Base-by-base conservation (phyloP, 2,113 vertebrate genomes). In the Stigmatopora argus region DNA sequence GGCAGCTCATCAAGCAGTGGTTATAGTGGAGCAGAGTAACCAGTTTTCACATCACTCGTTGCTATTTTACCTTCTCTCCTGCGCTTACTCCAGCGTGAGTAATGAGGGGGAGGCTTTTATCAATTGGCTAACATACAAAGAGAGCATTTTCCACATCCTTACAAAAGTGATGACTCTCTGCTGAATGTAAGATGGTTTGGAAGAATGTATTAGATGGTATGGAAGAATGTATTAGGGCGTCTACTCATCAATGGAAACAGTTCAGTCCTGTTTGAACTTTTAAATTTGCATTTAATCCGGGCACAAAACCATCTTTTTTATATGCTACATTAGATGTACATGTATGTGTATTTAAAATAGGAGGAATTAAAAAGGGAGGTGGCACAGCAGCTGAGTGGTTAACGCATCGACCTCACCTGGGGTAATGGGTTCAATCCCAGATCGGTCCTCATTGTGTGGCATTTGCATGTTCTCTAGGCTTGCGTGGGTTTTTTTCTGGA, bases 91-190 rank as follows among this genome's bases (percentile, higher is more conserved):
- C 35, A 8, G 26, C 26, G 26, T 58, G 31, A 35, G 56, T 58
- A 35, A 17, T 58, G 56, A 35, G 56, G 56, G 17, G 9, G 15
- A 35, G 12, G 15, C 17, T 58, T 58, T 58, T 38, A n/a, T 35
- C 31, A n/a, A 35, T 35, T 58, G 34, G 15, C 17, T 31, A 18
- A 58, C 56, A 58, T 7, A 35, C 11, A n/a, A 58, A 35, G 56
- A n/a, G 34, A 38, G 15, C 8, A 11, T 4, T 41, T 59, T 41
- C 57, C 10, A 59, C 17, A 59, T 59, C 17, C 56, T 11, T 38
- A 12, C 15, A 38, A 15, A 59, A 59, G 15, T 59, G 56, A 59
- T 59, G 56, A 59, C 34, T 59, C 56, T 59, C 26, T 41, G 8
- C 38, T 41, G 38, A 7, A 41, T 44, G 23, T 60, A n/a, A 60